Percentiles rank a stretch among this genome's conserved stretches.
These are phyloP conservation scores for Dicrurus megarhynchus DNA, from an alignment of 2,113 vertebrate species.

Conservation along the genomic window DNA sequence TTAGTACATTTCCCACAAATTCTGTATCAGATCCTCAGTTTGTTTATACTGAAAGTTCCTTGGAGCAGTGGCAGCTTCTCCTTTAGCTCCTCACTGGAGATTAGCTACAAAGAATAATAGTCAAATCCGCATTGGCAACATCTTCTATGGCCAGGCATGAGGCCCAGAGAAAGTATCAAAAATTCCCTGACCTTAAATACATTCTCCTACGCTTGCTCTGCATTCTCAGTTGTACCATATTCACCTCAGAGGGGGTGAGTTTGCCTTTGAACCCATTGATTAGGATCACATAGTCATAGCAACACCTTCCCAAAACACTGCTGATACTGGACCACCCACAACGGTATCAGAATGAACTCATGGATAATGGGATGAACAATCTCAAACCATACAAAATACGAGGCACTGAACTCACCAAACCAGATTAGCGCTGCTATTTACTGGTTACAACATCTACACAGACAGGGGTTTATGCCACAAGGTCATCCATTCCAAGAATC, in stretches of 20 bases:
- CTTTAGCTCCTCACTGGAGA: neutral
- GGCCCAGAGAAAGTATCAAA: neutral
- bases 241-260: neutral
- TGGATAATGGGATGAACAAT: neutral
- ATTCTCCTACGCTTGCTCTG: neutral
- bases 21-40: neutral
- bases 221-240: neutral
- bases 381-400: neutral
- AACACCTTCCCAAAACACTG: neutral
- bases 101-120: neutral
- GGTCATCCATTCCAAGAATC: neutral
- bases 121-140: neutral
- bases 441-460: neutral
- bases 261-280: conserved; percentile 21
- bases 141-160: neutral
- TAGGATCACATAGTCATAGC: neutral
- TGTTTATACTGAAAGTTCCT: neutral
- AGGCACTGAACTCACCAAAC: neutral
- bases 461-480: neutral
- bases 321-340: neutral
- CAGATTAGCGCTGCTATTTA: neutral
- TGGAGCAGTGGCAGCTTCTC: neutral
- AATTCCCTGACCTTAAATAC: neutral
- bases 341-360: neutral
- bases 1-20: neutral